Base-by-base conservation (phyloP, 2,888 invertebrate species). In the Dexiosoma caninum region DNA sequence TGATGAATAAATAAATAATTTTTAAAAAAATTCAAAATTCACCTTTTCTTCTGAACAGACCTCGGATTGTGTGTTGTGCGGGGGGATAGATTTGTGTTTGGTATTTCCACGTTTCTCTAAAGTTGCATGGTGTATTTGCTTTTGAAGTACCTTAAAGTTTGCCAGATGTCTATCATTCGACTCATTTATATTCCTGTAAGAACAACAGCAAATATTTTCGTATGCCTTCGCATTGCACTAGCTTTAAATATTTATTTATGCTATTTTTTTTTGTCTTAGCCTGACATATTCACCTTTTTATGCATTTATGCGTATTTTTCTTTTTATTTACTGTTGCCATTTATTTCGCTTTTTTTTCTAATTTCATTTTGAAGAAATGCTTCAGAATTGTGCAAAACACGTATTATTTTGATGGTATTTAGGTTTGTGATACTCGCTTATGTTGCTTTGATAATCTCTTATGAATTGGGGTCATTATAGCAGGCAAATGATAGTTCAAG, bases 261-360 rank as follows among this genome's bases (percentile, higher is more conserved):
- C 57, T 21, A 6, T 44, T 32, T 53, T 35, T 49, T 55, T 46
- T 55, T 35, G 57, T 64, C 44, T 53, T 53, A n/a, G 40, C 30
- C 67, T 78, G 75, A 82, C 75, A 79, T 82, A 76, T 82, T 79
- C 78, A 78, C 71, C 78, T 82, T 76, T 32, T 70, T 67, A 59
- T 51, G 32, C 35, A 79, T 71, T 78, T 79, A 78, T 78, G 78
- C 78, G 71, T 76, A 72, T 59, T 44, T 66, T 57, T 64, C 53
- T 55, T 70, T 75, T 14, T n/a, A n/a, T n/a, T 37, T 44, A 53
- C 60, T 62, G 16, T 42, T 55, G 53, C 35, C 55, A 32, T 76
- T 59, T 42, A 44, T 51, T 49, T 30, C 14, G 16, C 30, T 14
- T 62, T 55, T 44, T 32, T 7, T 9, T 32, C 1, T 12, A 9